A percentile compares a stretch with the other conserved stretches of the same genome.
phyloP scores from a whole-genome alignment of 2,888 invertebrate genomes.

The Rhopalosiphum nymphaeae region DNA sequence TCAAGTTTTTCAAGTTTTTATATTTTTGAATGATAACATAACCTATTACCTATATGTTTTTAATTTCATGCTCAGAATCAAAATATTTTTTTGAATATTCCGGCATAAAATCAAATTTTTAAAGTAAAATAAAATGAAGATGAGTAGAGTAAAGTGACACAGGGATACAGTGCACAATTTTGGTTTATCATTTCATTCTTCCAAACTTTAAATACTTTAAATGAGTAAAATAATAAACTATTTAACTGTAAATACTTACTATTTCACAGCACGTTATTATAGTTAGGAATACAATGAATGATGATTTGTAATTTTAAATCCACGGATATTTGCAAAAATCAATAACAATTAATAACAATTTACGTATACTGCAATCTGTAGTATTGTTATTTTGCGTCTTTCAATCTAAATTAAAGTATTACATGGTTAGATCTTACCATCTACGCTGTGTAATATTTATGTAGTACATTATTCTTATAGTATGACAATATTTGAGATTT shows the following conservation, averaged over 20 bases:
- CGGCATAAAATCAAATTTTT: neutral
- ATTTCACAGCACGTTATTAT: neutral
- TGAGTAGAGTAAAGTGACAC: neutral
- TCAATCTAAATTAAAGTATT: neutral
- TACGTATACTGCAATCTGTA: neutral
- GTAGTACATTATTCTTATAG: neutral
- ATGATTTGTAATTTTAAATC: neutral
- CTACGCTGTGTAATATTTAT: neutral
- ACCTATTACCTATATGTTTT: neutral
- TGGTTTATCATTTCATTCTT: neutral
- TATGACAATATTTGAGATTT: neutral
- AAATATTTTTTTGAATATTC: neutral
- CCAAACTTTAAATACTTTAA: neutral
- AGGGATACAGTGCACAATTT: neutral
- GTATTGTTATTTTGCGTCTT: neutral
- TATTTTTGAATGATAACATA: neutral
- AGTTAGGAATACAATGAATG: neutral
- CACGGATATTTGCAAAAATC: neutral
- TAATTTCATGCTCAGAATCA: neutral
- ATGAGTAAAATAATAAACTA: neutral
- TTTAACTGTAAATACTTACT: no score
- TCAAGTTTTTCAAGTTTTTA: neutral
- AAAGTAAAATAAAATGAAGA: neutral
- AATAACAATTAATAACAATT: neutral
- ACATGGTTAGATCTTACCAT: neutral